Percentiles rank a stretch among this genome's conserved stretches.
phyloP scores from a whole-genome alignment of 2,113 vertebrate species.

The Petaurus breviceps region DNA sequence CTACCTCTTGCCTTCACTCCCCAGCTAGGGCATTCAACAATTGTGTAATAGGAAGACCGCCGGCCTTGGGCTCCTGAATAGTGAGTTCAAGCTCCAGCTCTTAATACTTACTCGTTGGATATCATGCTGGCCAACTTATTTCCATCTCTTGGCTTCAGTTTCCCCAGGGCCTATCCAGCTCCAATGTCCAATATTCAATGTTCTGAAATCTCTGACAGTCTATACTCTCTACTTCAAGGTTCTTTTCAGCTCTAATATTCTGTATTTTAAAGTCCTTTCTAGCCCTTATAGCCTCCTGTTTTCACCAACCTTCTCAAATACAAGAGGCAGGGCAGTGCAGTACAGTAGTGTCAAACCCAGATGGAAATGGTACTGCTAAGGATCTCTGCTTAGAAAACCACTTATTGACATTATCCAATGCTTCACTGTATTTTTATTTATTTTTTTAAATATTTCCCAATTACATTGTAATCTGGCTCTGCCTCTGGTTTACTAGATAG shows the following conservation, averaged over 20 bases:
- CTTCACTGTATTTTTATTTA: not conserved
- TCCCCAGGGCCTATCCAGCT: not conserved
- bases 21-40: constrained; percentile 39
- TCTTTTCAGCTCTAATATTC: not conserved
- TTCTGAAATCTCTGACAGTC: not conserved
- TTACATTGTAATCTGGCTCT: not conserved
- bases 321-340: no score
- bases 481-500: not conserved
- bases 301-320: not conserved
- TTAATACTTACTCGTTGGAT: not conserved
- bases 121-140: not conserved
- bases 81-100: not conserved
- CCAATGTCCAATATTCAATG: not conserved
- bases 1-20: not conserved
- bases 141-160: not conserved
- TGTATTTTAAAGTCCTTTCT: not conserved
- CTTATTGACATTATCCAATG: not conserved
- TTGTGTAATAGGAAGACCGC: not conserved
- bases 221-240: not conserved
- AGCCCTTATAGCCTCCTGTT: not conserved
- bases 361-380: not conserved
- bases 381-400: not conserved
- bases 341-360: not conserved
- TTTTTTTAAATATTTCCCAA: not conserved
- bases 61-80: not conserved